phyloP scores from a whole-genome alignment of 2,888 invertebrate species.

The Apamea anceps region DNA sequence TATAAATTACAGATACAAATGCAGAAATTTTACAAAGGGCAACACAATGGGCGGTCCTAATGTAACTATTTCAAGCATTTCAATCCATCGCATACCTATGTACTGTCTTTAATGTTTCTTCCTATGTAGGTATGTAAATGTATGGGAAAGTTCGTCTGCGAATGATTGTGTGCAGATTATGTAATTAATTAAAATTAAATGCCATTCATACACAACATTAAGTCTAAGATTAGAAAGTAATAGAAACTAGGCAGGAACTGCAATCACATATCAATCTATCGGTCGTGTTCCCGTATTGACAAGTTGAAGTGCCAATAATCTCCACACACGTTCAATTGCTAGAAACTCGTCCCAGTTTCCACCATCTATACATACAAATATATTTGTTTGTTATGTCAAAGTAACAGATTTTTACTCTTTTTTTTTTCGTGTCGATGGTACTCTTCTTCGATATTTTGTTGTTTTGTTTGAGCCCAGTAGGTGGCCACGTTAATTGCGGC shows the following conservation, averaged over 20 bases:
- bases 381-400: not conserved
- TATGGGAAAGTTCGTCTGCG: conserved; percentile 5
- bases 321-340: conserved; percentile 41
- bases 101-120: not conserved
- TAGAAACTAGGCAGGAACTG: conserved; percentile 38
- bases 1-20: not conserved
- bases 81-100: not conserved
- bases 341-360: conserved; percentile 51
- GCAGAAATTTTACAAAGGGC: not conserved
- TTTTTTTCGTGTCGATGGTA: too few species aligned
- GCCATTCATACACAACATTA: conserved; percentile 27
- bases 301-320: conserved; percentile 51
- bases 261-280: conserved; percentile 60
- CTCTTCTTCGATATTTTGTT: too few species aligned
- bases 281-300: conserved; percentile 53
- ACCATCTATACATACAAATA: not conserved
- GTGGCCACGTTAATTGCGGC: too few species aligned
- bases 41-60: not conserved
- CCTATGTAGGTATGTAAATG: not conserved
- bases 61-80: not conserved
- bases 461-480: too few species aligned
- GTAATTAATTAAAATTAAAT: conserved; percentile 39
- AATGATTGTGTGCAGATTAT: conserved; percentile 20
- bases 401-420: too few species aligned
- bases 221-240: conserved; percentile 52